Percentiles rank a stretch among this genome's conserved stretches.
phyloP scores from a whole-genome alignment of 2,113 vertebrate genomes.

The Rhegmatorhina hoffmannsi region DNA sequence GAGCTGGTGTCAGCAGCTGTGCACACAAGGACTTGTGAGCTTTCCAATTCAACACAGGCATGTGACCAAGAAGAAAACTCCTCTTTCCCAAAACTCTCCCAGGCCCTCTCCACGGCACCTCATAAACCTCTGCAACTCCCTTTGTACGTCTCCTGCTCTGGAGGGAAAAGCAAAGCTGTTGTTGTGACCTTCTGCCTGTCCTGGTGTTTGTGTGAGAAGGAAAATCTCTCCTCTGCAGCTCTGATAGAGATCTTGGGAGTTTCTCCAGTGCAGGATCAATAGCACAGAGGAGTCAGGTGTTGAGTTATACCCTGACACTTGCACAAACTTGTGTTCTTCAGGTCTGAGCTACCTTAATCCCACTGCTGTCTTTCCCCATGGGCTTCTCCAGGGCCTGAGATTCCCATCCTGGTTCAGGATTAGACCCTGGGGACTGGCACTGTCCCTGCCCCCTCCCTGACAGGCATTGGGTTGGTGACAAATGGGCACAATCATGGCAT shows the following conservation, averaged over 20 bases:
- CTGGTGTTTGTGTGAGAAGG: not conserved
- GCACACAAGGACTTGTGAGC: not conserved
- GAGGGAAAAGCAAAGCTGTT: not conserved
- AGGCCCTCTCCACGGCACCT: accelerated
- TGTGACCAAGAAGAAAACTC: not conserved
- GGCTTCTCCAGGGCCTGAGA: not conserved
- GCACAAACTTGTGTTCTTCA: not conserved
- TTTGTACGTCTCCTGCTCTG: not conserved
- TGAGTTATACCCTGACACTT: not conserved
- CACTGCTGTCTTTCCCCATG: not conserved
- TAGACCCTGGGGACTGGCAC: no score
- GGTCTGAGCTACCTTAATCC: not conserved
- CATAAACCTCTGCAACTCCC: accelerated
- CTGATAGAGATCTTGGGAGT: not conserved
- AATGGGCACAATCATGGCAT: not conserved
- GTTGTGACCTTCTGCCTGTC: not conserved
- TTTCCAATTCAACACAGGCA: not conserved
- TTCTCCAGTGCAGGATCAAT: not conserved
- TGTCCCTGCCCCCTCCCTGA: not conserved
- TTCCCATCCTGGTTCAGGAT: not conserved
- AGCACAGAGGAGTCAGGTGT: accelerated
- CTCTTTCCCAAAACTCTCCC: not conserved
- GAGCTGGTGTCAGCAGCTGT: not conserved
- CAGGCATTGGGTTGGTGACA: not conserved
- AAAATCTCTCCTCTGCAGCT: not conserved